These are phyloP conservation scores for Acropternis orthonyx DNA, from an alignment of 2,797 vertebrate species.

Conservation along the genomic window DNA sequence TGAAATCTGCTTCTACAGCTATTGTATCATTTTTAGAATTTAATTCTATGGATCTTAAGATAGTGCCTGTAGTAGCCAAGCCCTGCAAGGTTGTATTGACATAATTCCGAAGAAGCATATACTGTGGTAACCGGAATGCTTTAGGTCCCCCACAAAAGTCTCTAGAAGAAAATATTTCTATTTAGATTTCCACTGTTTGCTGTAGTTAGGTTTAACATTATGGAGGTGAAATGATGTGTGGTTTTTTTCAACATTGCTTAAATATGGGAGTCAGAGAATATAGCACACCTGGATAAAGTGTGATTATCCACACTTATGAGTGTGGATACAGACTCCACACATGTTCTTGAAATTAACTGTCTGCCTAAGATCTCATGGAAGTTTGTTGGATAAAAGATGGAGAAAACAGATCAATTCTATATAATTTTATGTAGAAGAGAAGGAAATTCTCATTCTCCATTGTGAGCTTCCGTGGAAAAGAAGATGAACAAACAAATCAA, in stretches of 20 bases:
- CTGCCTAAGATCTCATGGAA: not conserved
- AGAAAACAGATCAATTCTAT: not conserved
- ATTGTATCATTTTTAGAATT: not conserved
- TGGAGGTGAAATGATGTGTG: not conserved
- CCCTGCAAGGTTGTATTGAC: accelerated
- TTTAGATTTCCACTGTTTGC: not conserved
- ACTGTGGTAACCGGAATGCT: not conserved
- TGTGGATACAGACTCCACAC: not conserved
- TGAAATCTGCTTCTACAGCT: not conserved
- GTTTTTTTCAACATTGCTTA: not conserved
- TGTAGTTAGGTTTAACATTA: not conserved
- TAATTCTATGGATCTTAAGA: not conserved
- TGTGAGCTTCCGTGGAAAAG: not conserved
- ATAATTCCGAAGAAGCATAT: not conserved
- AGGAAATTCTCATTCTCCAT: not conserved
- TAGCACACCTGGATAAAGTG: not conserved
- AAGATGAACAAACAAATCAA: not conserved
- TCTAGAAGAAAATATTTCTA: not conserved
- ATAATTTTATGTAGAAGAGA: not conserved
- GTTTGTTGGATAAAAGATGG: not conserved
- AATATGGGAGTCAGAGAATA: not conserved
- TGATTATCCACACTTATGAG: no score
- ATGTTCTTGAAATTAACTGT: not conserved
- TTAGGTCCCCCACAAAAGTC: not conserved
- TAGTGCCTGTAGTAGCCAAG: not conserved